phyloP scores from a whole-genome alignment of 2,113 vertebrate genomes.

The Poeciliopsis turrubarensis region DNA sequence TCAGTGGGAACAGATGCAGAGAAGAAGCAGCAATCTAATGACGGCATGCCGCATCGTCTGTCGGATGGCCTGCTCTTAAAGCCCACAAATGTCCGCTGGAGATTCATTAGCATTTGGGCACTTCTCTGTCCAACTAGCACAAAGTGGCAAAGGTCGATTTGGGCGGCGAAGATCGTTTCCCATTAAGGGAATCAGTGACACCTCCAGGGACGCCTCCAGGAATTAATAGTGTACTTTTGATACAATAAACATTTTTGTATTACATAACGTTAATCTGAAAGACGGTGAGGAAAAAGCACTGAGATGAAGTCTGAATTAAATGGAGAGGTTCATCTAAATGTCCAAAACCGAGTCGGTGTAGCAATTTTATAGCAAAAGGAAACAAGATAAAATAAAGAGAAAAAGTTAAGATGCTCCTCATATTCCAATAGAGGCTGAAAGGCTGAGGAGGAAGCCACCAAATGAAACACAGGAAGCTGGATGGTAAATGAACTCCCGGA shows the following conservation, averaged over 20 bases:
- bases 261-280: not conserved
- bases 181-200: not conserved
- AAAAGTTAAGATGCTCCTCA: constrained; percentile 29
- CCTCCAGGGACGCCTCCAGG: too few species aligned
- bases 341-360: too few species aligned
- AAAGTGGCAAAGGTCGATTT: not conserved
- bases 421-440: too few species aligned
- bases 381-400: constrained; percentile 1
- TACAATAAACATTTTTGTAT: not conserved
- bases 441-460: too few species aligned
- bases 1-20: constrained; percentile 63
- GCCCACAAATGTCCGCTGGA: constrained; percentile 11
- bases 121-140: not conserved
- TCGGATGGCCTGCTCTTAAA: constrained; percentile 29
- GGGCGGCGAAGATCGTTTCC: not conserved
- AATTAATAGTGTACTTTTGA: not conserved
- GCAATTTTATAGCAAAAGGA: constrained; percentile 2
- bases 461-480: too few species aligned
- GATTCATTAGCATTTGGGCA: constrained; percentile 14
- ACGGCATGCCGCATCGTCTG: constrained; percentile 49
- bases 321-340: too few species aligned
- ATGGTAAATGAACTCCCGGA: too few species aligned
- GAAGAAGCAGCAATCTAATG: constrained; percentile 45
- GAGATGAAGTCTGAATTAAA: too few species aligned
- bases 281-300: not conserved